A percentile compares a stretch with the other conserved stretches of the same genome.
Evolutionary conservation across 2,113 vertebrate species (phyloP).

Genomic region (Pterocles gutturalis): DNA sequence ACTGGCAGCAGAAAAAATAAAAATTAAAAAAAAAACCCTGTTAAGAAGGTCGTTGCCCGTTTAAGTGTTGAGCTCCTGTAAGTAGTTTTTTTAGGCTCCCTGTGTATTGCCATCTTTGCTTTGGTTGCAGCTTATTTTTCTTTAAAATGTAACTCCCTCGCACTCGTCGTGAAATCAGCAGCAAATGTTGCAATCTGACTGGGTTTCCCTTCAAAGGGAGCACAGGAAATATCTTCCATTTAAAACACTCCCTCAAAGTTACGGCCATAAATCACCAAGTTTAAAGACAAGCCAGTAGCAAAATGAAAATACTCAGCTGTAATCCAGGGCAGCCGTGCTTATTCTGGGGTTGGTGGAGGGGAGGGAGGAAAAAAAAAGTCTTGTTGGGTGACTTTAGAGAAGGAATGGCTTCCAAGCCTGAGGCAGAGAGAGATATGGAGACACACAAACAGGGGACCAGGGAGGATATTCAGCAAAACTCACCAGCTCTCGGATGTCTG

Average conservation of each 20-base stretch:
- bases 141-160: background rate
- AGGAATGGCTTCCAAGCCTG: background rate
- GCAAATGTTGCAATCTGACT: slow-evolving; percentile 32
- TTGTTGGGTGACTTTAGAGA: background rate
- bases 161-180: slow-evolving; percentile 10
- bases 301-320: slow-evolving; percentile 5
- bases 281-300: slow-evolving; percentile 17
- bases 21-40: background rate
- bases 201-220: slow-evolving; percentile 50
- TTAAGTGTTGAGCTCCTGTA: background rate
- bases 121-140: background rate
- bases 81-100: background rate
- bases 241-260: background rate
- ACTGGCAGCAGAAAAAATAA: background rate
- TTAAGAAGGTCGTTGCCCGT: background rate
- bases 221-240: slow-evolving; percentile 33
- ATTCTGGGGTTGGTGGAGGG: background rate
- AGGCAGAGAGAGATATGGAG: background rate
- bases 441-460: background rate
- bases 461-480: slow-evolving; percentile 64
- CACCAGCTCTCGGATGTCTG: slow-evolving; percentile 76
- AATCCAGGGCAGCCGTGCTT: background rate
- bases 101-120: background rate
- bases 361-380: background rate
- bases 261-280: slow-evolving; percentile 11